A percentile compares a stretch with the other conserved stretches of the same genome.
Conservation (phyloP, 2,113 vertebrate genomes). For the Pundamilia nyererei region DNA sequence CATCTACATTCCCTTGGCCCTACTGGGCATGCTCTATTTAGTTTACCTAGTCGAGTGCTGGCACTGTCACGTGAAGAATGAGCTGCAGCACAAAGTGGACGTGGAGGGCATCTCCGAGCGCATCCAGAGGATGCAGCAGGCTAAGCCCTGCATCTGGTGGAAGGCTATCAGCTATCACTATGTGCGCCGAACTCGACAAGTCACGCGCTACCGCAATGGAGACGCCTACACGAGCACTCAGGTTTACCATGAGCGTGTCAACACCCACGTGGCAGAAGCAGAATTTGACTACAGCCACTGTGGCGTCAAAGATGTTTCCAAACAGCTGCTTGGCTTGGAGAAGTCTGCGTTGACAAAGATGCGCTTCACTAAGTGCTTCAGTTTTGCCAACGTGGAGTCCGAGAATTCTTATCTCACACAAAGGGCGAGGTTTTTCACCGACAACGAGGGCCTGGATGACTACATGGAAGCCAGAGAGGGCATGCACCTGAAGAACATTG, state of each 20-base stretch:
- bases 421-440: conserved; percentile 90
- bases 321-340: conserved; percentile 86
- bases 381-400: conserved; percentile 92
- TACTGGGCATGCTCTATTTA: conserved; percentile 81
- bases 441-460: conserved; percentile 93
- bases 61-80: conserved; percentile 78
- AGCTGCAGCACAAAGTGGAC: conserved; percentile 71
- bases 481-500: conserved; percentile 94
- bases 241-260: conserved; percentile 88
- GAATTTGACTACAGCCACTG: conserved; percentile 91
- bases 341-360: conserved; percentile 86
- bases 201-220: conserved; percentile 81
- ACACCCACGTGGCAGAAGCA: conserved; percentile 91
- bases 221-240: conserved; percentile 61
- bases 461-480: conserved; percentile 96
- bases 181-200: conserved; percentile 87
- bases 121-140: conserved; percentile 85
- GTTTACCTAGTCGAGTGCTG: conserved; percentile 87
- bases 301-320: conserved; percentile 90
- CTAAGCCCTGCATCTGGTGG: conserved; percentile 98
- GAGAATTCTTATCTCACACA: conserved; percentile 95
- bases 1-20: conserved; percentile 84
- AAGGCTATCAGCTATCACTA: conserved; percentile 99
- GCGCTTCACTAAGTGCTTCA: conserved; percentile 96
- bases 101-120: conserved; percentile 75